phyloP scores from a whole-genome alignment of 2,797 vertebrate species.

The Spondyliosoma cantharus region DNA sequence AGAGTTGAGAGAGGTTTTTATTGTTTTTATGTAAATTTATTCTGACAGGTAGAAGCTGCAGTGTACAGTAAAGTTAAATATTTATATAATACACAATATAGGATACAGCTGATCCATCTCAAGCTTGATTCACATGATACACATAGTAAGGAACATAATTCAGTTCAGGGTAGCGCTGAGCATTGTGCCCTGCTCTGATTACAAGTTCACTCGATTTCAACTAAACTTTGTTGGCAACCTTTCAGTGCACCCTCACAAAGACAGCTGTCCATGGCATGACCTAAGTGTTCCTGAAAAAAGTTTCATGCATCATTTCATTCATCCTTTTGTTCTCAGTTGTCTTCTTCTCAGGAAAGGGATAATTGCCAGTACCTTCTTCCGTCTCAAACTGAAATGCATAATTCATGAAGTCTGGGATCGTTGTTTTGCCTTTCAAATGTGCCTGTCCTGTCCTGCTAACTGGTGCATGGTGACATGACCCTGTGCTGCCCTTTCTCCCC shows the following conservation, averaged over 20 bases:
- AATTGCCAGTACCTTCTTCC: conserved; percentile 5
- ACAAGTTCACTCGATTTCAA: not conserved
- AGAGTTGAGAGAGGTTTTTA: not conserved
- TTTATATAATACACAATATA: not conserved
- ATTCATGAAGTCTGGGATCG: conserved; percentile 33
- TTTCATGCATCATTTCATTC: not conserved
- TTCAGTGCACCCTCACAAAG: not conserved
- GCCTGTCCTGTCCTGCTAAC: not conserved
- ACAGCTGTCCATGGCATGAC: not conserved
- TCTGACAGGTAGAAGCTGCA: conserved; percentile 35
- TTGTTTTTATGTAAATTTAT: conserved; percentile 41
- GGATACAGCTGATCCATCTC: not conserved
- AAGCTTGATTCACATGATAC: not conserved
- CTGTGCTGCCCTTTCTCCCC: not conserved
- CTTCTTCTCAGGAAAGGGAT: conserved; percentile 7
- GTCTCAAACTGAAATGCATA: conserved; percentile 37
- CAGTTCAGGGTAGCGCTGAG: not conserved
- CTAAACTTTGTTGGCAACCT: conserved; percentile 4
- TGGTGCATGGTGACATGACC: not conserved
- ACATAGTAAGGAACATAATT: not conserved
- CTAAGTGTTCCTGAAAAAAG: not conserved
- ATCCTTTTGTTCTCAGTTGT: not conserved
- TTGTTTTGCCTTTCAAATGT: conserved; percentile 45
- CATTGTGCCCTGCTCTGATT: not conserved
- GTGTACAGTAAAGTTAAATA: not conserved